These are phyloP conservation scores for Trissoscelio sp. DNA, from an alignment of 2,888 invertebrate genomes.

Conservation along the genomic window DNA sequence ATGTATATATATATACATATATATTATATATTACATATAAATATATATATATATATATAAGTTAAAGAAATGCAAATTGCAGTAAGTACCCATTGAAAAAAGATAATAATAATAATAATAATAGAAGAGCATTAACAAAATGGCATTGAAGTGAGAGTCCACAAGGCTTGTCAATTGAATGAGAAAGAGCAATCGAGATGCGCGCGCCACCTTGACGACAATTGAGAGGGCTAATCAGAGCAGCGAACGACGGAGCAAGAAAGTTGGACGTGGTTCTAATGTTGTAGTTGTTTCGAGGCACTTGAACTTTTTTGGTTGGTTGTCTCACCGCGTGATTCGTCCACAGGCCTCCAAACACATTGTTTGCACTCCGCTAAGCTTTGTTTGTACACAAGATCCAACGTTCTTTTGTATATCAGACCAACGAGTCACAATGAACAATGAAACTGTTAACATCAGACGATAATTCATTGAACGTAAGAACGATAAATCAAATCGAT, in stretches of 20 bases:
- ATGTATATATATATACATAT: too few species aligned
- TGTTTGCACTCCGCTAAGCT: conserved; percentile 90
- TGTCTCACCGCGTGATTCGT: conserved; percentile 70
- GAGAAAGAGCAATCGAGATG: conserved; percentile 34
- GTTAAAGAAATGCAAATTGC: too few species aligned
- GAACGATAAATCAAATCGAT: conserved; percentile 23
- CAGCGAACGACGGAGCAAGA: conserved; percentile 73
- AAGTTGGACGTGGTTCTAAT: conserved; percentile 54
- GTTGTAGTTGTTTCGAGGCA: conserved; percentile 50
- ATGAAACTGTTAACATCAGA: conserved; percentile 4
- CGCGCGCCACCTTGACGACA: conserved; percentile 60
- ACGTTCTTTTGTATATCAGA: conserved; percentile 44
- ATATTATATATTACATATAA: too few species aligned
- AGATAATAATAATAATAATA: too few species aligned
- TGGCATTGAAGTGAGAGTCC: conserved; percentile 52
- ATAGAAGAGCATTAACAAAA: too few species aligned
- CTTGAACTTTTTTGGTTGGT: conserved; percentile 18
- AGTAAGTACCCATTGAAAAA: too few species aligned
- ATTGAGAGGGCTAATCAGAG: conserved; percentile 69
- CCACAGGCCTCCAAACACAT: conserved; percentile 91
- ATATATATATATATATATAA: too few species aligned
- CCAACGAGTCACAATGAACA: conserved; percentile 71
- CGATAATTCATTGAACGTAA: neutral
- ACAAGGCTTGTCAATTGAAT: conserved; percentile 24
- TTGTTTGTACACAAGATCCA: conserved; percentile 67